Evolutionary conservation across 1,140 invertebrate genomes (phyloP).

Genomic region (Atta cephalotes): DNA sequence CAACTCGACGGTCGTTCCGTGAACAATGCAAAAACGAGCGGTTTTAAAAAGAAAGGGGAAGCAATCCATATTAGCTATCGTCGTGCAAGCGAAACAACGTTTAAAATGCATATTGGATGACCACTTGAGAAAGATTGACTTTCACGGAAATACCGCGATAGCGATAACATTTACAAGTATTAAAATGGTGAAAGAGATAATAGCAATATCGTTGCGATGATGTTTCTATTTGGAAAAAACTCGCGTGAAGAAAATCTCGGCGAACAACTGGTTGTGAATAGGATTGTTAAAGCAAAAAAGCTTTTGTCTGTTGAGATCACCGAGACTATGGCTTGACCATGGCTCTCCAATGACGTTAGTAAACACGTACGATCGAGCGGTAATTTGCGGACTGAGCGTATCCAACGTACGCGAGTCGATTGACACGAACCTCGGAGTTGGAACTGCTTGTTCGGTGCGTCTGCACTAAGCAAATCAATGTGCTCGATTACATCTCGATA

Average conservation of each 20-base stretch:
- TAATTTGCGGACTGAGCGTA: neutral
- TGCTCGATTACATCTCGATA: slow-evolving; percentile 47
- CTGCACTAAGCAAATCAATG: slow-evolving; percentile 47
- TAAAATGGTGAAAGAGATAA: slow-evolving; percentile 19
- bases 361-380: neutral
- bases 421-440: slow-evolving; percentile 9
- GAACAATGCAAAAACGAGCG: slow-evolving; percentile 8
- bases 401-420: slow-evolving; percentile 2
- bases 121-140: slow-evolving; percentile 21
- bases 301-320: neutral
- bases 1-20: neutral
- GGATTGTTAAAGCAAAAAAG: neutral
- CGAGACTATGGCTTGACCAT: neutral
- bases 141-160: neutral
- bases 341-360: neutral
- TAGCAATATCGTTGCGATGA: neutral
- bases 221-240: neutral
- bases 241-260: neutral
- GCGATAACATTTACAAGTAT: neutral
- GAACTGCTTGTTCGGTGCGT: neutral
- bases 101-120: neutral
- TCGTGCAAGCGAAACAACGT: slow-evolving; percentile 1
- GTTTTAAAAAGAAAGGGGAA: neutral
- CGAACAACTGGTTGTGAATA: neutral
- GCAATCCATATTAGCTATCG: neutral